Conservation (phyloP, 2,113 vertebrate species). For the Tachycineta bicolor region DNA sequence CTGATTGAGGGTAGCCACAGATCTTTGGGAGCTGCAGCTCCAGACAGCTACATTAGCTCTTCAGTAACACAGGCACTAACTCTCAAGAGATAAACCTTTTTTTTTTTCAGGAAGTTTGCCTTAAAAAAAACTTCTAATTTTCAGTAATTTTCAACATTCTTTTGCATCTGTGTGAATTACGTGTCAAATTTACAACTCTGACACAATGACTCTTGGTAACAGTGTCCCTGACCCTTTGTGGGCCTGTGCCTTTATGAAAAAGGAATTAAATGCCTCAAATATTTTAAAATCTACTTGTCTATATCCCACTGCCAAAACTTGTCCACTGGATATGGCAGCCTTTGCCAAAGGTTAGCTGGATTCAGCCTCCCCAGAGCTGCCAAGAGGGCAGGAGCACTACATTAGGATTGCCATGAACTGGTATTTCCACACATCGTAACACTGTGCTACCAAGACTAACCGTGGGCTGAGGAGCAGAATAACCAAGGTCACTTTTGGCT, state of each 20-base stretch:
- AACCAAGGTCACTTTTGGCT: accelerated
- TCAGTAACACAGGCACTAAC: not conserved
- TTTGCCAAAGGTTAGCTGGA: not conserved
- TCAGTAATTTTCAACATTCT: not conserved
- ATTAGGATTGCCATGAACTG: not conserved
- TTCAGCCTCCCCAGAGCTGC: not conserved
- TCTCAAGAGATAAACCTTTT: not conserved
- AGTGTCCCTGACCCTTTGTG: not conserved
- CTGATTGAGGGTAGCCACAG: not conserved
- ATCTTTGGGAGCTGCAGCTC: not conserved
- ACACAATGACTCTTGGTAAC: not conserved
- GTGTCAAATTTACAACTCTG: not conserved
- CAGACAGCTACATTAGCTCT: not conserved
- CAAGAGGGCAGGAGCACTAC: not conserved
- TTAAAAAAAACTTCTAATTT: not conserved
- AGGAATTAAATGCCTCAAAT: not conserved
- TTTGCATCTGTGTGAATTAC: not conserved
- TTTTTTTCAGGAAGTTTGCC: not conserved
- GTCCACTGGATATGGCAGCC: not conserved
- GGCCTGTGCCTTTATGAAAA: not conserved
- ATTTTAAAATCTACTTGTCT: not conserved
- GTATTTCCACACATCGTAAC: not conserved
- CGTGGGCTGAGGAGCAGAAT: not conserved
- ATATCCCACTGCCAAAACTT: not conserved
- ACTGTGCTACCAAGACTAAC: accelerated